Percentiles rank a stretch among this genome's conserved stretches.
phyloP scores from a whole-genome alignment of 2,113 vertebrate genomes.

The Lepisosteus oculatus region DNA sequence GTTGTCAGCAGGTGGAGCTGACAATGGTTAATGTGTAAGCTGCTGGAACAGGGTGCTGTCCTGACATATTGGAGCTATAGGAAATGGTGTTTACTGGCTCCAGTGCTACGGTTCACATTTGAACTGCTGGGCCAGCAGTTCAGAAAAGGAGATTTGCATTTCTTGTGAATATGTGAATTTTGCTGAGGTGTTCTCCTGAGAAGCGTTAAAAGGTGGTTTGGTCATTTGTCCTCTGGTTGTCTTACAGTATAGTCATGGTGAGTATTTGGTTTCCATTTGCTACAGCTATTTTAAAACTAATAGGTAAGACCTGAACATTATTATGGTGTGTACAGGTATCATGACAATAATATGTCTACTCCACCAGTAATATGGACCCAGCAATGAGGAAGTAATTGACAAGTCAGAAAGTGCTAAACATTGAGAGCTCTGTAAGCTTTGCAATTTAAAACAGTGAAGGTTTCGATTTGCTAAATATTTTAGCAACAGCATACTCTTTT shows the following conservation, averaged over 20 bases:
- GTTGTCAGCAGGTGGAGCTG: constrained; percentile 29
- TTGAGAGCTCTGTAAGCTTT: no score
- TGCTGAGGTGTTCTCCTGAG: background rate
- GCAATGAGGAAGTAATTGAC: no score
- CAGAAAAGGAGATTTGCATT: background rate
- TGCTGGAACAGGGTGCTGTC: constrained; percentile 41
- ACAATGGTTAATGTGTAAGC: constrained; percentile 58
- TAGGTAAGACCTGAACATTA: no score
- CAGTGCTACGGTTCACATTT: constrained; percentile 15
- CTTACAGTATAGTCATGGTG: constrained; percentile 47
- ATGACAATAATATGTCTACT: no score
- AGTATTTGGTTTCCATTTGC: constrained; percentile 30
- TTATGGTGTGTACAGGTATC: no score
- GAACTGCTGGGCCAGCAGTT: constrained; percentile 9
- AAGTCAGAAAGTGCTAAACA: no score
- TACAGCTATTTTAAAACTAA: constrained; percentile 2
- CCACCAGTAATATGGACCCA: no score
- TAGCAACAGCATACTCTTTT: no score
- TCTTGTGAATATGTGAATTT: constrained; percentile 11
- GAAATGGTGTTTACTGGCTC: constrained; percentile 20
- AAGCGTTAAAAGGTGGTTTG: constrained; percentile 15
- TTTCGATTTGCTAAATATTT: no score
- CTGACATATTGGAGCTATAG: constrained; percentile 25
- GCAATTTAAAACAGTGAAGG: no score
- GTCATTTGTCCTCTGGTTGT: background rate